Evolutionary conservation across 1,140 invertebrate genomes (phyloP).

Genomic region (Melanaphis sacchari): DNA sequence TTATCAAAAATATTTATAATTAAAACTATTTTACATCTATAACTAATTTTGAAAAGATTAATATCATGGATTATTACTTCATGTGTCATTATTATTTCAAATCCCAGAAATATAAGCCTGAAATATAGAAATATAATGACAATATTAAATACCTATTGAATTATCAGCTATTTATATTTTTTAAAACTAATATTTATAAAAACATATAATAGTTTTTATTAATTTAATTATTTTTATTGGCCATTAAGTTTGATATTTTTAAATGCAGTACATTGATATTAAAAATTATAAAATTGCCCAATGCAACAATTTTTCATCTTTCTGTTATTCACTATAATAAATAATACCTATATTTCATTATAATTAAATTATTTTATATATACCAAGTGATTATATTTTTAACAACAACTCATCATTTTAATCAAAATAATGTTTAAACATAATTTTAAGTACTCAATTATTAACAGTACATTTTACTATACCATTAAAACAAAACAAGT

Average conservation of each 20-base stretch:
- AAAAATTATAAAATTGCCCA: not conserved
- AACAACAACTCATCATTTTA: not conserved
- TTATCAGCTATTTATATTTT: not conserved
- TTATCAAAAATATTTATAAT: not conserved
- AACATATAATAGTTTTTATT: not conserved
- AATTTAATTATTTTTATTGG: not conserved
- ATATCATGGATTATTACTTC: not conserved
- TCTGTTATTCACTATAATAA: not conserved
- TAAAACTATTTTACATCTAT: not conserved
- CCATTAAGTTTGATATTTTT: not conserved
- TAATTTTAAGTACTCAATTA: not conserved
- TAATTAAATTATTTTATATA: not conserved
- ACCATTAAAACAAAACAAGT: not conserved
- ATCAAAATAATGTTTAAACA: not conserved
- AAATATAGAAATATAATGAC: not conserved
- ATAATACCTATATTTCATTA: too few species aligned
- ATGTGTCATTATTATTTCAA: not conserved
- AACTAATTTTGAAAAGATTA: not conserved
- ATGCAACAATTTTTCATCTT: not conserved
- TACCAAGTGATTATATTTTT: not conserved
- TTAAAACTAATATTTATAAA: not conserved
- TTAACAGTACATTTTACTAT: not conserved
- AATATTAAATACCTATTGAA: not conserved
- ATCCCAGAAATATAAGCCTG: not conserved
- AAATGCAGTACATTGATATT: not conserved